Conservation (phyloP, 2,113 vertebrate genomes). For the Silurus asotus region DNA sequence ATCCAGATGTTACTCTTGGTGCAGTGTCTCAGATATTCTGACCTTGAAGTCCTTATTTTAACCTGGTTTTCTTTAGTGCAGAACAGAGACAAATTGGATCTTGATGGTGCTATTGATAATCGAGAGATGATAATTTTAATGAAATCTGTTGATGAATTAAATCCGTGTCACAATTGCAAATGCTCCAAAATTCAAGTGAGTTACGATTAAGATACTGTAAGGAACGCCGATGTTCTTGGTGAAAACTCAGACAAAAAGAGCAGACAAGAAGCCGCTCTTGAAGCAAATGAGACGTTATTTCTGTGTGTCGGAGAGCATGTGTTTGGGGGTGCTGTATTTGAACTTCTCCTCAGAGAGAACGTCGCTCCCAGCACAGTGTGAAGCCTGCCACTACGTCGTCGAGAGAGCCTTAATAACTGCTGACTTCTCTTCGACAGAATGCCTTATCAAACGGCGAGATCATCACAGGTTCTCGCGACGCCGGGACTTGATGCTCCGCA, state of each 20-base stretch:
- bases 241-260: conserved; percentile 1
- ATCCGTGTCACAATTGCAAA: background rate
- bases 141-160: too few relatives aligned
- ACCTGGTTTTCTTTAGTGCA: too few relatives aligned
- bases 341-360: conserved; percentile 10
- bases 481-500: background rate
- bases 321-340: background rate
- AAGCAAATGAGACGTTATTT: background rate
- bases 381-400: background rate
- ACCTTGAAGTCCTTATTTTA: too few relatives aligned
- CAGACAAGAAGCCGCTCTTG: conserved; percentile 5
- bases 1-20: too few relatives aligned
- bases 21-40: too few relatives aligned
- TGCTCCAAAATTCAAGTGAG: background rate
- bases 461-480: background rate
- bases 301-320: conserved; percentile 3
- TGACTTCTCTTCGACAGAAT: conserved; percentile 20
- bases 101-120: too few relatives aligned
- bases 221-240: background rate
- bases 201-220: background rate
- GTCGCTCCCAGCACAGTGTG: background rate
- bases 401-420: conserved; percentile 14
- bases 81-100: too few relatives aligned
- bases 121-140: too few relatives aligned
- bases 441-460: conserved; percentile 27